Evolutionary conservation across 1,140 invertebrate species (phyloP).

Genomic region (Leptopilina boulardi): DNA sequence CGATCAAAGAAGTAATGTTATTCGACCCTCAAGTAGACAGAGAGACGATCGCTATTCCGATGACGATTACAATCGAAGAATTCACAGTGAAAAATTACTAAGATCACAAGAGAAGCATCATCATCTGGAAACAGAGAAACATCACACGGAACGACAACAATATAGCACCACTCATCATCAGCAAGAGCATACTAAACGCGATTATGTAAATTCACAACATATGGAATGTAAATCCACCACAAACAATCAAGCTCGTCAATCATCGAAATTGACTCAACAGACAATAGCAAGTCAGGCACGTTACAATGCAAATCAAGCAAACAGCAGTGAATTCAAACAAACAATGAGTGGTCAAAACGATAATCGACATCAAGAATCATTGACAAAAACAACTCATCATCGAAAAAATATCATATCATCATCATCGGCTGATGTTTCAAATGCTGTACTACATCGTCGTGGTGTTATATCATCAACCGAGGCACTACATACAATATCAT

Average conservation of each 20-base stretch:
- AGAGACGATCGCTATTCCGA: slow-evolving; percentile 75
- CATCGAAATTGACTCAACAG: slow-evolving; percentile 51
- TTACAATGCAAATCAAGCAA: slow-evolving; percentile 4
- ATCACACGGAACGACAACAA: slow-evolving; percentile 35
- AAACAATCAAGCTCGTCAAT: slow-evolving; percentile 40
- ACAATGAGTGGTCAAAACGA: slow-evolving; percentile 44
- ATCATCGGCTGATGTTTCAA: slow-evolving; percentile 83
- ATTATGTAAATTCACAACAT: slow-evolving; percentile 66
- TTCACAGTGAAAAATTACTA: slow-evolving; percentile 37
- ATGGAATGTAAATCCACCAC: slow-evolving; percentile 54
- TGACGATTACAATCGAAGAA: slow-evolving; percentile 68
- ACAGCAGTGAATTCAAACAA: slow-evolving; percentile 11
- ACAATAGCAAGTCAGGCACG: slow-evolving; percentile 56
- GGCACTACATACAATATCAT: slow-evolving; percentile 82
- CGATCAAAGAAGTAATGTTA: slow-evolving; percentile 34
- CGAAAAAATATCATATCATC: slow-evolving; percentile 83
- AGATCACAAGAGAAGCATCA: slow-evolving; percentile 37
- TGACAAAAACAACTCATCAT: slow-evolving; percentile 77
- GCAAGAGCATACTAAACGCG: slow-evolving; percentile 53
- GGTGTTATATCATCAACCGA: slow-evolving; percentile 78
- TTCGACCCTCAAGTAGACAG: slow-evolving; percentile 76
- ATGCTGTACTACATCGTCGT: slow-evolving; percentile 86
- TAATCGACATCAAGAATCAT: slow-evolving; percentile 50
- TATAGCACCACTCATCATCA: slow-evolving; percentile 50
- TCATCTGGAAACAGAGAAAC: slow-evolving; percentile 30